phyloP scores from a whole-genome alignment of 1,140 invertebrate genomes.

The Drosophila melanica region DNA sequence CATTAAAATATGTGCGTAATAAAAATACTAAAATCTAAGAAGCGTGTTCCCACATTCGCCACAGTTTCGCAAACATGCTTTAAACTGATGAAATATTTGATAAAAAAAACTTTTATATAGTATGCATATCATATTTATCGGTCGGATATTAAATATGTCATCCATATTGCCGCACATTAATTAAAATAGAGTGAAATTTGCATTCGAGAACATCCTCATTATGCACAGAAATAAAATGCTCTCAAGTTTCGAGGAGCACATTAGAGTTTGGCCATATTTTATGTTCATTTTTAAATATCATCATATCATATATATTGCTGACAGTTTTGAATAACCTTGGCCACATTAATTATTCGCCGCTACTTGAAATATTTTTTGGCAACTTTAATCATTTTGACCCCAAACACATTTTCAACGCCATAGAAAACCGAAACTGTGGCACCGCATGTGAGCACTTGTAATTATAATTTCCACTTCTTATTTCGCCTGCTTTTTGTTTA shows the following conservation, averaged over 20 bases:
- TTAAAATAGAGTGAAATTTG: not conserved
- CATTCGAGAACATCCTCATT: slow-evolving; percentile 1
- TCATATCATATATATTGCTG: slow-evolving; percentile 50
- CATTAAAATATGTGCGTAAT: slow-evolving; percentile 70
- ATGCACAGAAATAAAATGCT: not conserved
- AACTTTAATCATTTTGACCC: slow-evolving; percentile 56
- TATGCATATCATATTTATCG: no score
- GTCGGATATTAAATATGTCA: no score
- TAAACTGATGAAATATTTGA: no score
- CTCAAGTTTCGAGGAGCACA: slow-evolving; percentile 1
- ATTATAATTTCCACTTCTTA: slow-evolving; percentile 80
- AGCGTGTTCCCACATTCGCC: slow-evolving; percentile 44
- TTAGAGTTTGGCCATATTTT: slow-evolving; percentile 44
- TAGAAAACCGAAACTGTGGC: slow-evolving; percentile 8
- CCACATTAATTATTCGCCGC: slow-evolving; percentile 66
- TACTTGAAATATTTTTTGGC: slow-evolving; percentile 53
- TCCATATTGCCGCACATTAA: no score
- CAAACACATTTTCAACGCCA: slow-evolving; percentile 18
- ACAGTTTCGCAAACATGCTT: slow-evolving; percentile 8
- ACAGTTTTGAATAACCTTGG: slow-evolving; percentile 73
- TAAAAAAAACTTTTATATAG: no score
- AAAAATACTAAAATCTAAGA: slow-evolving; percentile 33
- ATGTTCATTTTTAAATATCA: slow-evolving; percentile 66
- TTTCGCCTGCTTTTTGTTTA: slow-evolving; percentile 60
- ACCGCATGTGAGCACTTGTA: slow-evolving; percentile 72